A percentile compares a stretch with the other conserved stretches of the same genome.
These are phyloP conservation scores for Erebia aethiops DNA, from an alignment of 2,888 invertebrate genomes.

Conservation along the genomic window DNA sequence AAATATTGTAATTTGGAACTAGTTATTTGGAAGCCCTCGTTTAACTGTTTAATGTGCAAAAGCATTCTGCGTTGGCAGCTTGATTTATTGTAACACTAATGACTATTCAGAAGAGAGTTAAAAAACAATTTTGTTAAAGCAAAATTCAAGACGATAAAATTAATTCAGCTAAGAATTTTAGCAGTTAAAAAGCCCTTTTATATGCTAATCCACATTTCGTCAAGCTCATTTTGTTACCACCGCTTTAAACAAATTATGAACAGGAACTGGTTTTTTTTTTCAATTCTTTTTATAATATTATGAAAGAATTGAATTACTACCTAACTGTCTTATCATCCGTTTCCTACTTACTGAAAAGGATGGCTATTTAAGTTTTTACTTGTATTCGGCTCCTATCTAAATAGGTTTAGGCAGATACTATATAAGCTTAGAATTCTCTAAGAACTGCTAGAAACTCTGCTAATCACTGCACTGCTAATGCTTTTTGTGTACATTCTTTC, in stretches of 20 bases:
- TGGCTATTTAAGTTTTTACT: too few species aligned
- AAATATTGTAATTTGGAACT: slow-evolving; percentile 30
- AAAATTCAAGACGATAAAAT: slow-evolving; percentile 40
- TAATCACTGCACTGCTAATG: too few species aligned
- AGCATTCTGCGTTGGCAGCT: slow-evolving; percentile 37
- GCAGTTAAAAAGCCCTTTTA: slow-evolving; percentile 35
- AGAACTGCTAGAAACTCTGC: too few species aligned
- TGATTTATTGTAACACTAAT: slow-evolving; percentile 41
- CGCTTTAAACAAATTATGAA: slow-evolving; percentile 8
- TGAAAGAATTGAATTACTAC: neutral
- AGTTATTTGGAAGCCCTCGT: slow-evolving; percentile 34
- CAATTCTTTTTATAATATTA: neutral
- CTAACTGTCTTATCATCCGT: too few species aligned
- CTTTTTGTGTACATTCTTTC: too few species aligned
- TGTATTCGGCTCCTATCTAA: too few species aligned
- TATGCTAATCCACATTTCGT: slow-evolving; percentile 35
- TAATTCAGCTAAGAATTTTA: slow-evolving; percentile 39
- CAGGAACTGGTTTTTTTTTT: slow-evolving; percentile 2
- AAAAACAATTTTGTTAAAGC: slow-evolving; percentile 34
- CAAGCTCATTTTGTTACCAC: slow-evolving; percentile 21
- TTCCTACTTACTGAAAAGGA: too few species aligned
- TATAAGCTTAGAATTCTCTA: too few species aligned
- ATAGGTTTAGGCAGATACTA: too few species aligned
- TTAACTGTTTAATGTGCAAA: slow-evolving; percentile 38
- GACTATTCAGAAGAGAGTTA: slow-evolving; percentile 37